Conservation (phyloP, 2,888 invertebrate genomes). For the Melanostoma mellinum region DNA sequence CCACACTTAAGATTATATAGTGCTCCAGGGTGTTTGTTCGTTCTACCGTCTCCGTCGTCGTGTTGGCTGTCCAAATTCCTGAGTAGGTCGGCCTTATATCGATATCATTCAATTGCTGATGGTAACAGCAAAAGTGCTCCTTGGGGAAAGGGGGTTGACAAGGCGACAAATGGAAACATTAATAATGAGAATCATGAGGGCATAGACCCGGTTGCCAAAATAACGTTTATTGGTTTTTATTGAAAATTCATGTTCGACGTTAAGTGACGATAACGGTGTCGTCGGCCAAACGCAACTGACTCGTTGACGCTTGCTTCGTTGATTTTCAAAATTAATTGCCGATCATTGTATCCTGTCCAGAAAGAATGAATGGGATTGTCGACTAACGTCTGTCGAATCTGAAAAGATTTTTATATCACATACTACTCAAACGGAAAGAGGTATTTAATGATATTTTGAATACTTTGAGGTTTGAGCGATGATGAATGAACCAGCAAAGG, state of each 20-base stretch:
- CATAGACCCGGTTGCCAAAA: conserved; percentile 59
- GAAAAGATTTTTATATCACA: conserved; percentile 15
- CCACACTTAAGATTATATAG: conserved; percentile 71
- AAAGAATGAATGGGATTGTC: conserved; percentile 46
- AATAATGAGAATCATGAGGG: conserved; percentile 60
- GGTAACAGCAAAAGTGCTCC: conserved; percentile 59
- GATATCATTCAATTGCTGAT: conserved; percentile 67
- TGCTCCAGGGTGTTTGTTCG: conserved; percentile 66
- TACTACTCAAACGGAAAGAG: background rate
- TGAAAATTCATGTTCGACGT: conserved; percentile 70
- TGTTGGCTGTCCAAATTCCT: conserved; percentile 45
- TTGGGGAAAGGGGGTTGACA: conserved; percentile 47
- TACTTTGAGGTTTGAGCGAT: background rate
- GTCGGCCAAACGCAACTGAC: conserved; percentile 3
- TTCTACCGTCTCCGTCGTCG: conserved; percentile 7
- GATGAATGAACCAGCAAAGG: conserved; percentile 35
- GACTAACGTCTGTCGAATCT: conserved; percentile 52
- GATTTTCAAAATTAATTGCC: conserved; percentile 63
- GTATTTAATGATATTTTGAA: too few species aligned
- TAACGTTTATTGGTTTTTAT: conserved; percentile 70
- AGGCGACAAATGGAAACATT: conserved; percentile 67
- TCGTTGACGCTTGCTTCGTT: conserved; percentile 36
- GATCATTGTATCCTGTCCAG: conserved; percentile 53
- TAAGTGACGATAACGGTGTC: conserved; percentile 52
- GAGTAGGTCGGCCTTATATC: conserved; percentile 57